These are phyloP conservation scores for Drosophila buzzatii DNA, from an alignment of 2,888 invertebrate genomes.

Conservation along the genomic window DNA sequence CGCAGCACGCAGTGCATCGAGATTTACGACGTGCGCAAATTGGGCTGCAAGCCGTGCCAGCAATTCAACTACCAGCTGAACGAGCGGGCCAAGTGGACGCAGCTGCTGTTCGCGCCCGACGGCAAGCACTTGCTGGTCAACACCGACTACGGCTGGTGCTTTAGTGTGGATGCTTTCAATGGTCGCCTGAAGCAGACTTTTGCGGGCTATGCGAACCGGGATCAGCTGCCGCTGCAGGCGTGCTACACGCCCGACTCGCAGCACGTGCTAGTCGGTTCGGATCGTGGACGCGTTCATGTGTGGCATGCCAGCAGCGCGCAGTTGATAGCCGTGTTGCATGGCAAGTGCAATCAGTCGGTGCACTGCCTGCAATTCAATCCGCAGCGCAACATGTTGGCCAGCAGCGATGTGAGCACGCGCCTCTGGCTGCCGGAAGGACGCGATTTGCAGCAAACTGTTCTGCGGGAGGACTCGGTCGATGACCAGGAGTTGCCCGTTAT, in stretches of 20 bases:
- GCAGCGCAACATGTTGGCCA: constrained; percentile 50
- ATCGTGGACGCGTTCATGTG: constrained; percentile 52
- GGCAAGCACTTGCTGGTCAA: constrained; percentile 48
- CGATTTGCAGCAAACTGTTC: background rate
- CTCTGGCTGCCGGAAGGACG: constrained; percentile 50
- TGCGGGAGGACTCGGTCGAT: background rate
- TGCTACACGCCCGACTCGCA: constrained; percentile 57
- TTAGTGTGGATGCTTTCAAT: constrained; percentile 47
- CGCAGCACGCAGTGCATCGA: constrained; percentile 27
- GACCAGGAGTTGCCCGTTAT: constrained; percentile 15
- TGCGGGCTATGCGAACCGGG: constrained; percentile 31
- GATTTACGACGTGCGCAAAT: constrained; percentile 53
- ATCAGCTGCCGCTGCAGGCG: constrained; percentile 28
- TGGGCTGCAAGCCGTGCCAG: constrained; percentile 27
- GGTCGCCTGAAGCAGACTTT: constrained; percentile 37
- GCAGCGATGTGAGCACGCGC: constrained; percentile 32
- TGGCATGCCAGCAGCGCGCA: constrained; percentile 52
- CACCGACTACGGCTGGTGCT: constrained; percentile 50
- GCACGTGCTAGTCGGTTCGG: constrained; percentile 51
- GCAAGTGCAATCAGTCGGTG: constrained; percentile 36
- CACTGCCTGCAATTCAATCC: constrained; percentile 57
- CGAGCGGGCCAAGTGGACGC: constrained; percentile 48
- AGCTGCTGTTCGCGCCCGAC: constrained; percentile 55
- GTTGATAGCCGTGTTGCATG: constrained; percentile 24
- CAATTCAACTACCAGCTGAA: constrained; percentile 38